Base-by-base conservation (phyloP, 2,888 invertebrate species). In the Luperina testacea region DNA sequence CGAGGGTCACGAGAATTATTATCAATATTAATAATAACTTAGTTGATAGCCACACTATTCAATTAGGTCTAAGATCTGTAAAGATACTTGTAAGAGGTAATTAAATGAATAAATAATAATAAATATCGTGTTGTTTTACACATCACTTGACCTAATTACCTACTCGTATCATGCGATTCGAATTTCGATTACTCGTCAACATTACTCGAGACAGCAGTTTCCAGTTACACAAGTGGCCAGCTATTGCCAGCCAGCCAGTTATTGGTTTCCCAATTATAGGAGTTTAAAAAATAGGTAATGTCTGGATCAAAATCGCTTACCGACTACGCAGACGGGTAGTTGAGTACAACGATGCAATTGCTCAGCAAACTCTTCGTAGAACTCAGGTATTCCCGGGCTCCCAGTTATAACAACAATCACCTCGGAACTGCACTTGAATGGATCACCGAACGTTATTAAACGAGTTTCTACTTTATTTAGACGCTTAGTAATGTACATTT, bases 371-470 rank as follows among this genome's bases (percentile, higher is more conserved):
- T 88, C 87, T 13, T 48, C 77, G 53, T 87, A 85, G 78, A 88
- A 87, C 27, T 85, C 83, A 17, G 88, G 80, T 80, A 88, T 88
- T 61, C 88, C 85, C 24, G 87, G 83, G 63, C 85, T 80, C 24
- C 87, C 87, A 67, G 88, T 80, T 67, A 88, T 80, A 68, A 87
- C 79, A 48, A 88, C 78, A 51, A 88, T 82, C 81, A 86, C 72
- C 38, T 85, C 83, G 20, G 83, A 75, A 65, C 67, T 69, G n/a
- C 76, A 53, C 57, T 72, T 74, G 68, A 88, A 85, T 61, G 82
- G 79, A 77, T 85, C 79, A 70, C 82, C 88, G 65, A 85, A 82
- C 17, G 82, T 85, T 78, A 88, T 27, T 65, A 87, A 75, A 73
- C 82, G 83, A 57, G 85, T 85, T 72, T 74, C 74, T 65, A 86